Evolutionary conservation across 2,888 invertebrate genomes (phyloP), one percentile per base, ranked within the genome.

Genomic region (Hydrotaea cyrtoneurina): DNA sequence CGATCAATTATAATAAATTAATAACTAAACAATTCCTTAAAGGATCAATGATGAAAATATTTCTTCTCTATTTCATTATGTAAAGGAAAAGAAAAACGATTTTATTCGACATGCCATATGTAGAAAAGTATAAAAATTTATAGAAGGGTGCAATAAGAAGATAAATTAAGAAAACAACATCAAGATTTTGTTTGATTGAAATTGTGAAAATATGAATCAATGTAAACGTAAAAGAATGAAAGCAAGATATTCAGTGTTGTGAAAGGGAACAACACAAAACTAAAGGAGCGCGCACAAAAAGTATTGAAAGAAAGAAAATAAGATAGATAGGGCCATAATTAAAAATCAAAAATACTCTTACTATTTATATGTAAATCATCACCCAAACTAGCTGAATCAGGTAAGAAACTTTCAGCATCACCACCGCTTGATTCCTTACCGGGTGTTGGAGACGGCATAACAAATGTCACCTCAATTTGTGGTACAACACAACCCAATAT

Each of bases 361-460:
- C 95, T 94, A 92, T 94, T 93, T 91, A 95, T 94, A 89, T 93
- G 92, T 88, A 94, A 93, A 91, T 97, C 94, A 90, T 97, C 97
- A 87, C 96, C 96, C 88, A 97, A 94, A 91, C 97, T 97, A 86
- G 96, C 96, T 7, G 97, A 96, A 93, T 97, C 97, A 0, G 97
- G 95, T 50, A 96, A 94, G 53, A 97, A 96, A 86, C 97, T 97
- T 93, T 97, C 97, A 86, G 96, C 94, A 92, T 97, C 97, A 78
- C 96, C 95, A 82, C 95, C 95, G 78, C 96, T 96, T 84, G 96
- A 97, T 93, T 97, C 97, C 91, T 96, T 97, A 10, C 97, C 96
- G 55, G 96, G 96, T 89, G 95, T 95, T 91, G 94, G 95, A 82
- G 96, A 95, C 46, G 97, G 97, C 94, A 97, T 96, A 84, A 98